Conservation (phyloP, 2,888 invertebrate species). For the Gibbula magus region DNA sequence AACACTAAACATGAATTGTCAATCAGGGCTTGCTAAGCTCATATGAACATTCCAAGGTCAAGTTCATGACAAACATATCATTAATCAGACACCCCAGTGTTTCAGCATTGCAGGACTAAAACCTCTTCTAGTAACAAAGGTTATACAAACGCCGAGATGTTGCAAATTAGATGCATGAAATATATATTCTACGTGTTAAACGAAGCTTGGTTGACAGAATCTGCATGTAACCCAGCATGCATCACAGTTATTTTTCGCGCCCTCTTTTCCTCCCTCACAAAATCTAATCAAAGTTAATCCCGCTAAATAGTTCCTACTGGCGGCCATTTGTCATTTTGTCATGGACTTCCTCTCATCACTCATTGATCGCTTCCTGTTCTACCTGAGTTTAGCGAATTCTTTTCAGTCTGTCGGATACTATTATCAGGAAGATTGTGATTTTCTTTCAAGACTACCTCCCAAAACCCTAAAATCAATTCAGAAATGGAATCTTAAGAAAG, state of each 20-base stretch:
- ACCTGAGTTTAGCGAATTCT: neutral
- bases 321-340: neutral
- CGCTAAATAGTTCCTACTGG: neutral
- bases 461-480: neutral
- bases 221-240: neutral
- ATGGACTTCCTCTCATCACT: neutral
- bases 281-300: constrained; percentile 8
- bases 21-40: too few species aligned
- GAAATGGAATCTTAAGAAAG: too few species aligned
- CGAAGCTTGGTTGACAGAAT: too few species aligned
- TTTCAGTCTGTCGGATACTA: neutral
- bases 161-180: too few species aligned
- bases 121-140: neutral
- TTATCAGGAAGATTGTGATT: neutral
- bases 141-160: neutral
- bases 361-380: neutral
- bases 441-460: neutral
- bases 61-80: neutral
- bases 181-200: too few species aligned
- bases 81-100: neutral
- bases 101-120: neutral
- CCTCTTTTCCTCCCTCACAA: neutral
- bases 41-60: too few species aligned
- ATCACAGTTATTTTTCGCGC: neutral
- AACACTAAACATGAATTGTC: too few species aligned